Percentiles rank a stretch among this genome's conserved stretches.
Conservation (phyloP, 2,888 invertebrate genomes). For the Epistrophella euchroma region DNA sequence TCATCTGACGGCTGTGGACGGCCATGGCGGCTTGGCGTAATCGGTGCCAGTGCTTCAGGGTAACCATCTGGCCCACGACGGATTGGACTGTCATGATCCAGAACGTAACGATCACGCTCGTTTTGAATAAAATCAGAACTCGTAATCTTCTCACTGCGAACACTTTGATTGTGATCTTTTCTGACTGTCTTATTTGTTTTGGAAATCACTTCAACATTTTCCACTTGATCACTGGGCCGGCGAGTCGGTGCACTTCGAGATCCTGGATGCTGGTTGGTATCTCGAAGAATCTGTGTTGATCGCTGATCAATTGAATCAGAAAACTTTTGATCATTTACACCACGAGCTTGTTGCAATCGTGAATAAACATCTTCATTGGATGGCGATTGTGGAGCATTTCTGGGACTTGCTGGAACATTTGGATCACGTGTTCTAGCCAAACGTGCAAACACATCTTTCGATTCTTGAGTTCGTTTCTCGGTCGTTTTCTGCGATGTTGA, state of each 20-base stretch:
- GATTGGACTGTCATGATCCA: constrained; percentile 62
- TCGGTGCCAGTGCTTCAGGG: constrained; percentile 56
- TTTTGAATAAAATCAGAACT: constrained; percentile 76
- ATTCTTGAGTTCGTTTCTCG: constrained; percentile 66
- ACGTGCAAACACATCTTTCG: constrained; percentile 76
- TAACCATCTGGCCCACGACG: constrained; percentile 45
- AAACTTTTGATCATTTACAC: constrained; percentile 55
- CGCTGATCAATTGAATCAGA: constrained; percentile 64
- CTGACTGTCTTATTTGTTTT: constrained; percentile 74
- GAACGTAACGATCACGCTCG: constrained; percentile 71
- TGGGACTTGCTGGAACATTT: constrained; percentile 38
- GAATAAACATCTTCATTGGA: constrained; percentile 42
- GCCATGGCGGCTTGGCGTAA: constrained; percentile 45
- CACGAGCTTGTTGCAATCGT: constrained; percentile 52
- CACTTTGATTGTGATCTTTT: constrained; percentile 76
- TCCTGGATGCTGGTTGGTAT: constrained; percentile 36
- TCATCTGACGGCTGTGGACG: constrained; percentile 49
- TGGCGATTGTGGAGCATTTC: constrained; percentile 45
- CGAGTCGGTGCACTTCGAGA: constrained; percentile 43
- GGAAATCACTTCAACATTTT: constrained; percentile 78
- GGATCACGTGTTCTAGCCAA: constrained; percentile 68
- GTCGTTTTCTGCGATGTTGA: constrained; percentile 68
- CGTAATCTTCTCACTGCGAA: constrained; percentile 69
- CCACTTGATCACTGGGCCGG: constrained; percentile 78
- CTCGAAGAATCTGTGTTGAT: constrained; percentile 63